phyloP scores from a whole-genome alignment of 2,888 invertebrate genomes.

The Tiliacea citrago region DNA sequence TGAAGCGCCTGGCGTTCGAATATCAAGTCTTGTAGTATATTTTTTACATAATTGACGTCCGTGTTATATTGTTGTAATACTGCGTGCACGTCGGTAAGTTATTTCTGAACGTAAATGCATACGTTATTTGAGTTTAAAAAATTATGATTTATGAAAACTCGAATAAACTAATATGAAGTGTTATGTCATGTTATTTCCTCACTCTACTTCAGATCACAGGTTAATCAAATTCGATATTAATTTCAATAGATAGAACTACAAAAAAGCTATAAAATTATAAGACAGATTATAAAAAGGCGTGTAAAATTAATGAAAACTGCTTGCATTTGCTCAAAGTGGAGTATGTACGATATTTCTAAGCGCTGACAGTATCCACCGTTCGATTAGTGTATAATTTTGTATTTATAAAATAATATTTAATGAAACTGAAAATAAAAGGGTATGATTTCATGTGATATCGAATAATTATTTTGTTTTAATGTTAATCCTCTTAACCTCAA shows the following conservation, averaged over 20 bases:
- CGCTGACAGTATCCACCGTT: slow-evolving; percentile 84
- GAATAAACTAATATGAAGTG: too few species aligned
- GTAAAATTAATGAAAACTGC: slow-evolving; percentile 68
- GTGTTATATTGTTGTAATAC: too few species aligned
- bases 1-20: neutral
- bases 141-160: too few species aligned
- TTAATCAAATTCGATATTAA: slow-evolving; percentile 36
- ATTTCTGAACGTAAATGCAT: too few species aligned
- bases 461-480: slow-evolving; percentile 74
- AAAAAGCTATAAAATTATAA: slow-evolving; percentile 46
- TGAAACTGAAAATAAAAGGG: slow-evolving; percentile 85
- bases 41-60: too few species aligned
- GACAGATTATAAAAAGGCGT: slow-evolving; percentile 46
- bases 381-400: slow-evolving; percentile 82
- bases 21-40: too few species aligned
- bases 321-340: slow-evolving; percentile 87
- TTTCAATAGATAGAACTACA: slow-evolving; percentile 61
- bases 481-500: neutral
- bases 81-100: too few species aligned
- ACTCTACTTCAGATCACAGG: slow-evolving; percentile 34
- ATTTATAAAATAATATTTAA: slow-evolving; percentile 86
- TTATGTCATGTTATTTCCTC: too few species aligned
- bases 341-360: slow-evolving; percentile 75
- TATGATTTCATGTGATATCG: slow-evolving; percentile 88
- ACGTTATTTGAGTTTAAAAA: too few species aligned